A percentile compares a stretch with the other conserved stretches of the same genome.
phyloP scores from a whole-genome alignment of 2,888 invertebrate species.

The Creontiades dilutus region DNA sequence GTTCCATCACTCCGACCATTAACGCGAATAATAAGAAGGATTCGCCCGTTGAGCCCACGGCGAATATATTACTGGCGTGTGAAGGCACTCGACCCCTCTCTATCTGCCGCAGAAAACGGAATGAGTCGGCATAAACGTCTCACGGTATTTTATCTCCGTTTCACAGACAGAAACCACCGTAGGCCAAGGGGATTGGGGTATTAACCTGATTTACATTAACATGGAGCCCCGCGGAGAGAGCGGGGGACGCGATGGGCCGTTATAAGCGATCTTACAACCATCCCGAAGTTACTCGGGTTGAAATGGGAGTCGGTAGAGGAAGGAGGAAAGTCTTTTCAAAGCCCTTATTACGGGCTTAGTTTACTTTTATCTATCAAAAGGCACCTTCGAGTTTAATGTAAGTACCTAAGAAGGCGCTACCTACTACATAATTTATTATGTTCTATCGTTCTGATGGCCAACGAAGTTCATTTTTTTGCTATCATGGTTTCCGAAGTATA shows the following conservation, averaged over 20 bases:
- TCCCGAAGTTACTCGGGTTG: constrained; percentile 10
- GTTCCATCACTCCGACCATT: constrained; percentile 6
- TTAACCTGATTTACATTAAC: constrained; percentile 68
- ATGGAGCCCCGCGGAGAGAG: not conserved
- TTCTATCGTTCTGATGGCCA: no score
- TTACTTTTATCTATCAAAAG: constrained; percentile 23
- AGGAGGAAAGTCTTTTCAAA: constrained; percentile 13
- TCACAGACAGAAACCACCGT: constrained; percentile 28
- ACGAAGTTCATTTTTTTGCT: no score
- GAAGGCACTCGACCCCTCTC: constrained; percentile 21
- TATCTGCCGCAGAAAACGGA: not conserved
- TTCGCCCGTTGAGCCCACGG: constrained; percentile 14
- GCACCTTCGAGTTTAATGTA: no score
- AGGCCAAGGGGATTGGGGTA: constrained; percentile 30
- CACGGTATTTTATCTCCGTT: constrained; percentile 51
- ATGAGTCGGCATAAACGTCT: constrained; percentile 51
- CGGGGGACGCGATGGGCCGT: constrained; percentile 1
- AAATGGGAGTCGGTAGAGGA: not conserved
- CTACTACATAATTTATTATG: no score
- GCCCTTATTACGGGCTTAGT: constrained; percentile 37
- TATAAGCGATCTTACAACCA: constrained; percentile 56
- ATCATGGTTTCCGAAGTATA: no score
- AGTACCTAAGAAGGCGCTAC: no score
- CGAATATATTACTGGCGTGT: constrained; percentile 39
- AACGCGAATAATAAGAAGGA: constrained; percentile 25